Evolutionary conservation across 2,797 vertebrate species (phyloP).

Genomic region (Trichosurus vulpecula): DNA sequence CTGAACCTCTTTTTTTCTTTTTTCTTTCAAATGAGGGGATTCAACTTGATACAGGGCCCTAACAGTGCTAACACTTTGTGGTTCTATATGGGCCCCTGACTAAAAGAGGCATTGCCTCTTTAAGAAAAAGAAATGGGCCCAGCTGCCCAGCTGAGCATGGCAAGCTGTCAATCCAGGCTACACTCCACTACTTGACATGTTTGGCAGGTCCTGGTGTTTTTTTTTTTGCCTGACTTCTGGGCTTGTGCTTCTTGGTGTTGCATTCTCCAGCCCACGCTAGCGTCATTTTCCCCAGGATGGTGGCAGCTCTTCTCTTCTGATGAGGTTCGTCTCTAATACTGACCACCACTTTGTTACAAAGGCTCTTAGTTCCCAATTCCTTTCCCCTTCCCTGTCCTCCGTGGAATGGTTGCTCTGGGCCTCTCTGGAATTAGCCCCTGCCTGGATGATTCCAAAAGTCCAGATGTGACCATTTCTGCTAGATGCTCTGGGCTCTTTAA

Average conservation of each 20-base stretch:
- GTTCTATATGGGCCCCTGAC: not conserved
- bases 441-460: not conserved
- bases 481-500: constrained; percentile 11
- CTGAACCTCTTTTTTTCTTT: not conserved
- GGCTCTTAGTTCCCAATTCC: not conserved
- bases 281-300: not conserved
- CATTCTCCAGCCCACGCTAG: no score
- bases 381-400: not conserved
- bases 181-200: not conserved
- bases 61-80: not conserved
- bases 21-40: not conserved
- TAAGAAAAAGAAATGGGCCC: not conserved
- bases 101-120: not conserved
- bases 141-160: not conserved
- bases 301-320: not conserved
- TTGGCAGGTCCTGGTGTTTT: not conserved
- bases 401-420: not conserved
- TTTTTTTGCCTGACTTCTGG: not conserved
- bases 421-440: not conserved
- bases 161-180: not conserved
- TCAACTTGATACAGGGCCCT: not conserved
- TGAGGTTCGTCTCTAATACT: not conserved
- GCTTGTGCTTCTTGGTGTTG: not conserved
- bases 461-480: not conserved
- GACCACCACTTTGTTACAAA: not conserved